phyloP scores from a whole-genome alignment of 1,140 invertebrate species.

The Elysia chlorotica region DNA sequence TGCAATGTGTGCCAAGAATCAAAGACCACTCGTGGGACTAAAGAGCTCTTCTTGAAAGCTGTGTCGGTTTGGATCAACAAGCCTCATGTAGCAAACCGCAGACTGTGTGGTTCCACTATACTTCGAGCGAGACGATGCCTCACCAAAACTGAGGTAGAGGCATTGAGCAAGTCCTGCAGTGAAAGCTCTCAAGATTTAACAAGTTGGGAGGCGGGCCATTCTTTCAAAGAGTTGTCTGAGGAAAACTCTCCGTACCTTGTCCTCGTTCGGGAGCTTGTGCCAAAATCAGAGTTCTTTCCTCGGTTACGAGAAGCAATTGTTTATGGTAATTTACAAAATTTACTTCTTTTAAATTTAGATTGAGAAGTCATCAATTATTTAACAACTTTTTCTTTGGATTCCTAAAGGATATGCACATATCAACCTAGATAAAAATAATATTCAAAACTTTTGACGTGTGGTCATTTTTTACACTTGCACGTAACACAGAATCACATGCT shows the following conservation, averaged over 20 bases:
- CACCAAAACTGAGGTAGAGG: too few species aligned
- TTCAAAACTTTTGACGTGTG: too few species aligned
- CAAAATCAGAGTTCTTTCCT: conserved; percentile 41
- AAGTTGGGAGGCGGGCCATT: too few species aligned
- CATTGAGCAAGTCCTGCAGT: background rate
- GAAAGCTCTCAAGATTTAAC: too few species aligned
- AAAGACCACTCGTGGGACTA: background rate
- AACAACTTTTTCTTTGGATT: too few species aligned
- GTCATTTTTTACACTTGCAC: too few species aligned
- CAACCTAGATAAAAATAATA: too few species aligned
- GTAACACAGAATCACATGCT: too few species aligned
- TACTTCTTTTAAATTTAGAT: too few species aligned
- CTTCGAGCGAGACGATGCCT: too few species aligned
- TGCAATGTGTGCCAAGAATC: conserved; percentile 6
- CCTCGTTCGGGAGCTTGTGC: conserved; percentile 41
- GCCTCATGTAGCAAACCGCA: conserved; percentile 61
- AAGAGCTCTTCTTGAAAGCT: conserved; percentile 41
- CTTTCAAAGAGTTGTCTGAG: background rate
- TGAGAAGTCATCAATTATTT: too few species aligned
- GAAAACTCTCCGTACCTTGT: conserved; percentile 4
- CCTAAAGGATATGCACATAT: too few species aligned
- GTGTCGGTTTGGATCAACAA: conserved; percentile 61
- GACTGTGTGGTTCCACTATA: conserved; percentile 55
- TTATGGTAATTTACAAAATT: conserved; percentile 41
- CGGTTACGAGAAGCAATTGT: conserved; percentile 45